These are phyloP conservation scores for Drosophila fuyamai DNA, from an alignment of 1,140 invertebrate species.

Conservation along the genomic window DNA sequence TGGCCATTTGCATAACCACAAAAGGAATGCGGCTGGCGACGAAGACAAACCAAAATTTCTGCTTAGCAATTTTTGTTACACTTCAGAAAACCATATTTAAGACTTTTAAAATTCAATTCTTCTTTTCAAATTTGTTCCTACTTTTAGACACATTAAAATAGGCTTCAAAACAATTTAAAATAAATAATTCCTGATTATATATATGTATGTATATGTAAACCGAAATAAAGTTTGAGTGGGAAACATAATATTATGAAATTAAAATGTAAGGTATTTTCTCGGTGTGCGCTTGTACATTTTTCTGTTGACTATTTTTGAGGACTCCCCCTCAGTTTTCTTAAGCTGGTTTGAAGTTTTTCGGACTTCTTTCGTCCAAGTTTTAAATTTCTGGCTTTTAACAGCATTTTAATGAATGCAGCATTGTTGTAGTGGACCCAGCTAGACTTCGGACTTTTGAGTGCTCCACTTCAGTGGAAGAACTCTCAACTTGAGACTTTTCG, in stretches of 20 bases:
- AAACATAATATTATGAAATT: too few species aligned
- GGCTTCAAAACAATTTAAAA: too few species aligned
- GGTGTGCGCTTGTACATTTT: constrained; percentile 59
- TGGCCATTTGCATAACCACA: constrained; percentile 72
- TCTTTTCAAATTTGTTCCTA: too few species aligned
- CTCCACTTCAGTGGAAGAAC: constrained; percentile 32
- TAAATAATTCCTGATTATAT: too few species aligned
- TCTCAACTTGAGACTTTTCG: constrained; percentile 51
- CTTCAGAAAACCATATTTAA: neutral
- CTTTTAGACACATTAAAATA: too few species aligned
- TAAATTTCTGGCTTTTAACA: constrained; percentile 50
- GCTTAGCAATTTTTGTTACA: constrained; percentile 19
- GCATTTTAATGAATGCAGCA: constrained; percentile 68
- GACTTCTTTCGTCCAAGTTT: constrained; percentile 38
- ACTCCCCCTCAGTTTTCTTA: constrained; percentile 60
- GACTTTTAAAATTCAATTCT: neutral
- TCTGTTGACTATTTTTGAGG: constrained; percentile 21
- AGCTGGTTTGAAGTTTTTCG: constrained; percentile 72
- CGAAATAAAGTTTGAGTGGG: too few species aligned
- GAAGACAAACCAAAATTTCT: constrained; percentile 31
- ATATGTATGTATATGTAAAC: too few species aligned
- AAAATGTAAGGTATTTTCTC: neutral
- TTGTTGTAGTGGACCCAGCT: constrained; percentile 50
- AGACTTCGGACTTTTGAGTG: constrained; percentile 45
- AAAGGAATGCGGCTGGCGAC: constrained; percentile 53